Base-by-base conservation (phyloP, 2,888 invertebrate species). In the Clistopyga incitator region DNA sequence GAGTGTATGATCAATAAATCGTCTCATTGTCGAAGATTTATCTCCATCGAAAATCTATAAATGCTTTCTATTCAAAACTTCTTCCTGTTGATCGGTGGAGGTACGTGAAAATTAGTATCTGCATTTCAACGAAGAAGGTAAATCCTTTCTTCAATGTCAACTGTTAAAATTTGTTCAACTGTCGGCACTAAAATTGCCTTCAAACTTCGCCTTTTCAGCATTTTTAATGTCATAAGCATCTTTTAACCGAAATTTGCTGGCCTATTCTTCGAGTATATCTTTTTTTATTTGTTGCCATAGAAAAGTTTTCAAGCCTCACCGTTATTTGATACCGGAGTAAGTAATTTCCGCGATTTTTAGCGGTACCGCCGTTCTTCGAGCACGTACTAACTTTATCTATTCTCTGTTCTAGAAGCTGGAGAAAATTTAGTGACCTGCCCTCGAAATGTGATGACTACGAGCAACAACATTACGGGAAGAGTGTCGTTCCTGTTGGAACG, bases 351-450 rank as follows among this genome's bases (percentile, higher is more conserved):
- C 81, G 56, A 78, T 74, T 68, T 78, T 15, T 42, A 50, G 78
- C 78, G 80, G 80, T 71, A 52, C 77, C 42, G 64, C 6, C 11
- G 6, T 38, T 50, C 34, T 11, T 15, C 71, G 78, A 71, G 45
- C 45, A 25, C 71, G 38, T 59, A 75, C 84, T 84, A 78, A 84
- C 47, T 75, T 29, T 29, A 6, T 78, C 80, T 84, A 67, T 85
- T 71, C 54, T 89, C 56, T 90, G 90, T 90, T 90, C 86, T 90
- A 90, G 90, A 86, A 68, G 47, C 70, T 50, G 80, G 81, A 52
- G 34, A 18, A 67, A 68, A 38, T n/a, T 56, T 78, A 34, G 38
- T 25, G 81, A 64, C 71, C 84, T 71, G 67, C 72, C 78, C 15
- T 38, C 85, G 64, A 82, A 61, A 72, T 84, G 42, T 38, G 86